A percentile compares a stretch with the other conserved stretches of the same genome.
Conservation (phyloP, 2,113 vertebrate genomes). For the Oryzias curvinotus region DNA sequence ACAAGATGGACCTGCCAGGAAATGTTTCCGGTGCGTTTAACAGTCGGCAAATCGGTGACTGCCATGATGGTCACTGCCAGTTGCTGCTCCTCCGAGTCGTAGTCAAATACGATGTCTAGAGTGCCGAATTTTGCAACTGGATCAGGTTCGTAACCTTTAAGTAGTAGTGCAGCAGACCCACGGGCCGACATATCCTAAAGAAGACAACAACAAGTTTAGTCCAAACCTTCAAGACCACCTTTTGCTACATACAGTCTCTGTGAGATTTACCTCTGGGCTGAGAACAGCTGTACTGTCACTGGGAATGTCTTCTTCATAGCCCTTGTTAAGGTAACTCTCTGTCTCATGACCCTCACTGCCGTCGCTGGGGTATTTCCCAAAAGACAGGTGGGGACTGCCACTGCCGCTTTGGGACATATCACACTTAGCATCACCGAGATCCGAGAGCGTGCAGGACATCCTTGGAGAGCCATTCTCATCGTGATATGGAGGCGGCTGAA, state of each 20-base stretch:
- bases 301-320: conserved; percentile 92
- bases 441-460: conserved; percentile 93
- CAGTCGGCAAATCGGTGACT: conserved; percentile 88
- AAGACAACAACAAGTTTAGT: not conserved
- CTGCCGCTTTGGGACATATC: conserved; percentile 85
- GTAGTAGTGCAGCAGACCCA: conserved; percentile 89
- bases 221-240: not conserved
- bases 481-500: conserved; percentile 94
- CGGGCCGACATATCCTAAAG: conserved; percentile 88
- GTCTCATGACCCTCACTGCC: conserved; percentile 85
- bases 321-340: conserved; percentile 92
- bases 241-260: fast-evolving
- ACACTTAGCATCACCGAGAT: conserved; percentile 90
- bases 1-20: conserved; percentile 98
- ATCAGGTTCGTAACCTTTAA: conserved; percentile 92
- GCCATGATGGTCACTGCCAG: conserved; percentile 93
- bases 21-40: conserved; percentile 87
- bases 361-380: conserved; percentile 89
- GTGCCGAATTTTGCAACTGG: conserved; percentile 91
- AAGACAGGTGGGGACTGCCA: conserved; percentile 90
- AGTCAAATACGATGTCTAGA: conserved; percentile 93
- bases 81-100: conserved; percentile 91
- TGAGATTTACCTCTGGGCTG: conserved; percentile 88
- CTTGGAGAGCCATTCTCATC: conserved; percentile 94
- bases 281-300: conserved; percentile 96